phyloP scores from a whole-genome alignment of 2,113 vertebrate genomes.

The Entomyzon cyanotis region DNA sequence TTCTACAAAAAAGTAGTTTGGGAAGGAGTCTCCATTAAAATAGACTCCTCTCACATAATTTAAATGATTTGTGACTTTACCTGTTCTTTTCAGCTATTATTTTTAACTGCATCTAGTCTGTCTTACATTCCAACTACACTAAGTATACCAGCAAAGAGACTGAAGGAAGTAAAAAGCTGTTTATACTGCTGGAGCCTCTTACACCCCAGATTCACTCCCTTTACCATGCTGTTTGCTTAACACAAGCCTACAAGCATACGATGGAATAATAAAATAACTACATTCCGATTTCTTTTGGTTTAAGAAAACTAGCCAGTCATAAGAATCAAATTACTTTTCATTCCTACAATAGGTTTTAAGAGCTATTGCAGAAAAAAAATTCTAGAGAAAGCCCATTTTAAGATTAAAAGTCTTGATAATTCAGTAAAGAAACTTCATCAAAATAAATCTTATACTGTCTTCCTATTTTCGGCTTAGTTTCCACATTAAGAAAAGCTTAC shows the following conservation, averaged over 20 bases:
- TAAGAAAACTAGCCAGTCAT: background rate
- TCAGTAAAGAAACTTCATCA: background rate
- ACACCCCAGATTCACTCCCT: background rate
- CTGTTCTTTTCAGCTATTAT: background rate
- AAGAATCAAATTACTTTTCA: background rate
- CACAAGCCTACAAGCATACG: background rate
- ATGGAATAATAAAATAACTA: background rate
- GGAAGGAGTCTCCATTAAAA: background rate
- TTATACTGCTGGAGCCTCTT: background rate
- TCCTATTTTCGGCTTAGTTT: background rate
- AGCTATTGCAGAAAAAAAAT: background rate
- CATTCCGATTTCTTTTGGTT: background rate
- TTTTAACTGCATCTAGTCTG: background rate
- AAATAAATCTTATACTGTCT: background rate
- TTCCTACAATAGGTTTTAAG: background rate
- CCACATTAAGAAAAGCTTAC: background rate
- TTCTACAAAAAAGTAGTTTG: background rate
- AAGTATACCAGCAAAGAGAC: background rate
- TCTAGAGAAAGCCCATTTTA: background rate
- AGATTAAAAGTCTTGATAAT: background rate
- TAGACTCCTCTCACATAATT: background rate
- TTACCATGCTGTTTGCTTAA: background rate
- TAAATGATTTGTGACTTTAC: background rate
- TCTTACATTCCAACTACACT: background rate
- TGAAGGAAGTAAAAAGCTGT: background rate